Evolutionary conservation across 2,888 invertebrate genomes (phyloP).

Genomic region (Amiota minor): DNA sequence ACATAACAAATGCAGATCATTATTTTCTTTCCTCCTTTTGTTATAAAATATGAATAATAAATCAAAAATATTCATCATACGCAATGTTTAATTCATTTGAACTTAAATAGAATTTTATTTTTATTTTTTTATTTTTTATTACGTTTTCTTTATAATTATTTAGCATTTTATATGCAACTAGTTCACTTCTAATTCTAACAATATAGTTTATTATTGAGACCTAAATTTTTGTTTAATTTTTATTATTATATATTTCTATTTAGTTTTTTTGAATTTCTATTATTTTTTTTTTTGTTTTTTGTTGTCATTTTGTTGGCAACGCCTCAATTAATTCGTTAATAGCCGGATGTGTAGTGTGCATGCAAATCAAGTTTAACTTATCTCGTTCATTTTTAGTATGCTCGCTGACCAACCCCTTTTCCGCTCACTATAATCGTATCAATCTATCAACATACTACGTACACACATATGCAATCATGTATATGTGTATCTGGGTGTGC

Average conservation of each 20-base stretch:
- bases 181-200: no score
- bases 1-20: no score
- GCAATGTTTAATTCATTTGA: no score
- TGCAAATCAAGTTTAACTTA: conserved; percentile 54
- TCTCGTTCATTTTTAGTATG: background rate
- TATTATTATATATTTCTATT: no score
- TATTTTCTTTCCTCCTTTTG: no score
- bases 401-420: background rate
- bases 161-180: no score
- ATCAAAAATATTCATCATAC: no score
- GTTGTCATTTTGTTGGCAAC: conserved; percentile 51
- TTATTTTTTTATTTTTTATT: conserved; percentile 54
- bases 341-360: conserved; percentile 55
- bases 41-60: no score
- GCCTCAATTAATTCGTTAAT: conserved; percentile 63
- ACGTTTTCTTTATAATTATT: conserved; percentile 38
- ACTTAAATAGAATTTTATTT: conserved; percentile 31
- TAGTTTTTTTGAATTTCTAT: no score
- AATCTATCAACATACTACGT: background rate
- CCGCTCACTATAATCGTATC: background rate
- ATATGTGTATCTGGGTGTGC: background rate
- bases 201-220: no score
- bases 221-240: no score
- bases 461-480: background rate
- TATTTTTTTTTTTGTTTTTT: background rate